Base-by-base conservation (phyloP, 2,888 invertebrate genomes). In the Apocheima hispidaria region DNA sequence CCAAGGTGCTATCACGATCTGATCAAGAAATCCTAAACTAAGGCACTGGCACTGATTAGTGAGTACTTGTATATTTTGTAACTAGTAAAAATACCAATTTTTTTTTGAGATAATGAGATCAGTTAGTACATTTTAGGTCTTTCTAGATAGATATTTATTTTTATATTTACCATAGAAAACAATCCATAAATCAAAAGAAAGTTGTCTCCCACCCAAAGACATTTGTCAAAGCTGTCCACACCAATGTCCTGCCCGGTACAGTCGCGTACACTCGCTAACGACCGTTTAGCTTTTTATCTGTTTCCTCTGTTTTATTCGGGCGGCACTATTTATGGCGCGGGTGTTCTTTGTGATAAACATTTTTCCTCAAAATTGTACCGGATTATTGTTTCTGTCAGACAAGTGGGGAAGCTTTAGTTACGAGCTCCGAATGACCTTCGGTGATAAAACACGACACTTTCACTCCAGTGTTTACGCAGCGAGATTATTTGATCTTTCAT, bases 331-430 rank as follows among this genome's bases (percentile, higher is more conserved):
- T 92, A 92, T 89, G 88, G 81, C 80, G 80, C 82, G 91, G 86
- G 89, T 93, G 92, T 83, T 82, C 77, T 73, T 71, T 67, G 83
- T 83, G 93, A 93, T 93, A 93, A 92, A 89, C 83, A 82, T 84
- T 88, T 60, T 85, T 85, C 86, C 87, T 86, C 83, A 83, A 87
- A 89, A 88, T 78, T 84, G 85, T 81, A 76, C 63, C 71, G 85
- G 88, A 90, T 92, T 90, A 90, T 90, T 91, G 92, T 89, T 90
- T 86, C 83, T 87, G 84, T 84, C 87, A 82, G 84, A 79, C 78
- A 81, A 82, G 79, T 78, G 81, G 84, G 85, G 84, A 79, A 20
- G 76, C 72, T 74, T 85, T 82, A 90, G 83, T 88, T 89, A 90
- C 84, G 87, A 82, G 79, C 77, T 68, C 68, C 70, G 80, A 81